phyloP scores from a whole-genome alignment of 2,113 vertebrate genomes.

The Garra rufa region DNA sequence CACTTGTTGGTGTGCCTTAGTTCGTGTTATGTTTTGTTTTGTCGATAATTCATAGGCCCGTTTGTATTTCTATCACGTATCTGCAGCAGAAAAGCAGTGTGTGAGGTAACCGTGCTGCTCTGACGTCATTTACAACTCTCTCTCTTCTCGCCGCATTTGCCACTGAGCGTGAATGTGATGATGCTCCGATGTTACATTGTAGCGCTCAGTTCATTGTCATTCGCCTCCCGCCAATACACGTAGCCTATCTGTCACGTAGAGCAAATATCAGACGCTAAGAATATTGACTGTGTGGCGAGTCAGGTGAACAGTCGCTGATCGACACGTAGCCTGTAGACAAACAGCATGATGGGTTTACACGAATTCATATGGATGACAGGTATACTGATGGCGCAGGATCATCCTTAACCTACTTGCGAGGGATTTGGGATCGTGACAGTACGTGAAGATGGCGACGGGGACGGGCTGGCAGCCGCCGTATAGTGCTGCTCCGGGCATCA shows the following conservation, averaged over 20 bases:
- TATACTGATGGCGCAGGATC: conserved; percentile 37
- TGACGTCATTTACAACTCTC: conserved; percentile 47
- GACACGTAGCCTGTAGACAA: neutral
- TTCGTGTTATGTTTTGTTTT: neutral
- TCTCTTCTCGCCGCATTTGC: neutral
- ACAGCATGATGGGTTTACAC: neutral
- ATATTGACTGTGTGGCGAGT: neutral
- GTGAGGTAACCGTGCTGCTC: conserved; percentile 10
- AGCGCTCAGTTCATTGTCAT: neutral
- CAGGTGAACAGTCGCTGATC: neutral
- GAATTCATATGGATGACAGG: conserved; percentile 37
- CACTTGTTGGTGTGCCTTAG: neutral
- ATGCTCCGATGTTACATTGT: neutral
- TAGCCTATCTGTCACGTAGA: neutral
- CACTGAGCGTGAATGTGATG: neutral
- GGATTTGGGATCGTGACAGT: conserved; percentile 22
- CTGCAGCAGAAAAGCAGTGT: conserved; percentile 6
- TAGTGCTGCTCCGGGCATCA: conserved; percentile 66
- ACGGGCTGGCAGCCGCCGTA: conserved; percentile 88
- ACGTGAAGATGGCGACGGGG: conserved; percentile 91
- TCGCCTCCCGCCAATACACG: neutral
- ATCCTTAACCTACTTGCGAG: conserved; percentile 15
- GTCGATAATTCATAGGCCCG: neutral
- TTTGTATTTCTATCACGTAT: conserved; percentile 16
- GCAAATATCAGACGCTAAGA: neutral